Conservation (phyloP, 2,797 vertebrate genomes). For the Peromyscus eremicus region DNA sequence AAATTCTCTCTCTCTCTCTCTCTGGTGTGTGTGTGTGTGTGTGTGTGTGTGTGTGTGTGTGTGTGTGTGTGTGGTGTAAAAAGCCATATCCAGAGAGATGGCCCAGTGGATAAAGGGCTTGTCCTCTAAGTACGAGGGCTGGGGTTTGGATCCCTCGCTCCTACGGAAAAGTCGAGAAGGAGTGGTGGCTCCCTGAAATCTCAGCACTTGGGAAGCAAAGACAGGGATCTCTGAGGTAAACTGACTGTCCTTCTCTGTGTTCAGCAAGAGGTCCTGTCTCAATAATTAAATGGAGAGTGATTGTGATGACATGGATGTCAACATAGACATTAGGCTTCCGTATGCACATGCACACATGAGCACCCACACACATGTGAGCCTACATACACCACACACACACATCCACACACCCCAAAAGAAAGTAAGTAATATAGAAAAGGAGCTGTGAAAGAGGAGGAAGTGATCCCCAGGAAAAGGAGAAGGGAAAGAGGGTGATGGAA, state of each 20-base stretch:
- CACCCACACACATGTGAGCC: neutral
- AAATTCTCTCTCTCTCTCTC: neutral
- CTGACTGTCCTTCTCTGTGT: neutral
- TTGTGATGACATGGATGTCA: neutral
- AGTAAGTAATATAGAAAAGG: neutral
- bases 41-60: neutral
- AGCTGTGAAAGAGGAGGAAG: neutral
- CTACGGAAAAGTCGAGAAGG: neutral
- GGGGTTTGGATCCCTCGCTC: neutral
- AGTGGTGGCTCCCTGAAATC: neutral
- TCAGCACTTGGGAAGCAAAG: neutral
- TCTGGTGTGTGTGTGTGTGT: too few species aligned
- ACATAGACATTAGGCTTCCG: neutral
- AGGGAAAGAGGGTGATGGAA: neutral
- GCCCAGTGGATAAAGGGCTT: neutral
- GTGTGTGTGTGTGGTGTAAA: neutral
- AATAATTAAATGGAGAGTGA: neutral
- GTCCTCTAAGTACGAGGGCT: neutral
- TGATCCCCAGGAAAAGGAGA: neutral
- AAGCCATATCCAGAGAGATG: neutral
- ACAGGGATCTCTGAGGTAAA: neutral
- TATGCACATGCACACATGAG: neutral
- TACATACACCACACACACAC: neutral
- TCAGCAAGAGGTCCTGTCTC: neutral
- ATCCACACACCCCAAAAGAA: too few species aligned